Conservation (phyloP, 2,113 vertebrate genomes). For the Chionis minor region DNA sequence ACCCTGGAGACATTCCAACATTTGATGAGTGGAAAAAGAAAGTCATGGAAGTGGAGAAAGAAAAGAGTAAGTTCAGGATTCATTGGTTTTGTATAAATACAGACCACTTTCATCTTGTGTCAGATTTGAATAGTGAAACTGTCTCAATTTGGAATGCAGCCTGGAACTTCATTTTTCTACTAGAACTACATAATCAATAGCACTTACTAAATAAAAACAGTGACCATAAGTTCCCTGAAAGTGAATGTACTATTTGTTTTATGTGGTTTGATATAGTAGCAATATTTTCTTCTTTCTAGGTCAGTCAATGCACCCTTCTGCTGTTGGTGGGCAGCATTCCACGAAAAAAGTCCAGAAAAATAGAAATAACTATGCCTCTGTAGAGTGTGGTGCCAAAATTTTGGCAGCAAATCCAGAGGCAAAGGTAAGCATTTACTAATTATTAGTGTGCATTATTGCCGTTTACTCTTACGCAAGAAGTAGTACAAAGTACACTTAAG, state of each 20-base stretch:
- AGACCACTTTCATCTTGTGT: neutral
- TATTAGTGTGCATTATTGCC: neutral
- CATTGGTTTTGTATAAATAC: neutral
- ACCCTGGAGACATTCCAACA: conserved; percentile 92
- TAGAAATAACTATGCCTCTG: conserved; percentile 98
- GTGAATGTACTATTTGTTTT: neutral
- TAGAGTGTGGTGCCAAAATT: conserved; percentile 98
- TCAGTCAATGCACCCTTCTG: conserved; percentile 90
- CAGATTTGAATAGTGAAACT: neutral
- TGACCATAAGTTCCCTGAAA: neutral
- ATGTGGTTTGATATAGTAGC: neutral
- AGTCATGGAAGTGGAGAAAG: conserved; percentile 98
- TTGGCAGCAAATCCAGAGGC: conserved; percentile 95
- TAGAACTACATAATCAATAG: neutral
- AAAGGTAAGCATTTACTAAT: conserved; percentile 82
- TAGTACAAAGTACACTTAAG: neutral
- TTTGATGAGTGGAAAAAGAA: conserved; percentile 99
- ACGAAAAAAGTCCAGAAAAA: conserved; percentile 97
- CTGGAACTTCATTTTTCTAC: neutral
- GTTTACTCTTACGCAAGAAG: neutral
- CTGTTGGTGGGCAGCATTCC: conserved; percentile 83
- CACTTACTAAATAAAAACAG: neutral
- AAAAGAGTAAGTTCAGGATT: conserved; percentile 87
- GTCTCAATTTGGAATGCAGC: neutral
- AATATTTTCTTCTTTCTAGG: conserved; percentile 76